phyloP scores from a whole-genome alignment of 2,797 vertebrate genomes.

The Melanotaenia parkinsoni region DNA sequence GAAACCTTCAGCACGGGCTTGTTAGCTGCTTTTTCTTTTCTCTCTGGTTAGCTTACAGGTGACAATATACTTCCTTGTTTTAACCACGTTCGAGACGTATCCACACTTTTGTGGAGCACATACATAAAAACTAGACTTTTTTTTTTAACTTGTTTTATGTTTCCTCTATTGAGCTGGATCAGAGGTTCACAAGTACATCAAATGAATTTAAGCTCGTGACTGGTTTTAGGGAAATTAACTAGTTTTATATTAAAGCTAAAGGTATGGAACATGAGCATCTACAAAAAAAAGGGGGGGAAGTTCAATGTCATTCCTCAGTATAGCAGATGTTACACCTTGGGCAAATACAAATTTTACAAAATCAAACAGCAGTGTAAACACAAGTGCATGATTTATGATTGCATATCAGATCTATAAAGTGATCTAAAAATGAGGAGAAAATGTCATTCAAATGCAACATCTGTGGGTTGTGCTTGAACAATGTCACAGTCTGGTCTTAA shows the following conservation, averaged over 20 bases:
- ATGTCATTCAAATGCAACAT: not conserved
- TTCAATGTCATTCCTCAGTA: not conserved
- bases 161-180: not conserved
- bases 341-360: conserved; percentile 13
- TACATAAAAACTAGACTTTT: not conserved
- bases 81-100: conserved; percentile 3
- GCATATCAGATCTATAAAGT: not conserved
- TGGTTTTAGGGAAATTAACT: conserved; percentile 6
- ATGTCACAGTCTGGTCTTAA: not conserved
- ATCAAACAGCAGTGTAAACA: conserved; percentile 47
- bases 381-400: conserved; percentile 32
- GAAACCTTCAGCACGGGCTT: conserved; percentile 39
- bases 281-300: not conserved
- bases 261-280: not conserved
- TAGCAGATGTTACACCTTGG: conserved; percentile 1
- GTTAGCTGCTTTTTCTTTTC: conserved; percentile 32
- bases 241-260: not conserved
- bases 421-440: conserved; percentile 21
- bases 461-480: conserved; percentile 19
- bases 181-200: not conserved
- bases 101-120: conserved; percentile 12
- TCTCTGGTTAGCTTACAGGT: conserved; percentile 8
- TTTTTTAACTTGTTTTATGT: conserved; percentile 3
- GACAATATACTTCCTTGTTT: conserved; percentile 1
- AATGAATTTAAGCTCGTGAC: conserved; percentile 21